A percentile compares a stretch with the other conserved stretches of the same genome.
Conservation (phyloP, 2,888 invertebrate genomes). For the Rotaria socialis region DNA sequence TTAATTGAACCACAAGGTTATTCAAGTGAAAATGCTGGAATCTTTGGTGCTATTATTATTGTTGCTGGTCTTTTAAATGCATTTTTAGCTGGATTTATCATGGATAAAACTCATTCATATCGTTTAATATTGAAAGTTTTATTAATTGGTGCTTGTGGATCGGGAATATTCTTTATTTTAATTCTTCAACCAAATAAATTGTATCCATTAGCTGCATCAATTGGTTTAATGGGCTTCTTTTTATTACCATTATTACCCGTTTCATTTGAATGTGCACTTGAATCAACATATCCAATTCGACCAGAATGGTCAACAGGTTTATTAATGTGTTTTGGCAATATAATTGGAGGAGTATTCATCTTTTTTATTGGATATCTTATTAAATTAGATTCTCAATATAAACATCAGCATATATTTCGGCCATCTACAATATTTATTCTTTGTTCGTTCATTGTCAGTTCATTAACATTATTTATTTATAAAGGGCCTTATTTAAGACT, state of each 20-base stretch:
- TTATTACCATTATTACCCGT: constrained; percentile 62
- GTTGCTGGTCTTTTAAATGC: constrained; percentile 60
- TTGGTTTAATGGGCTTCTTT: constrained; percentile 59
- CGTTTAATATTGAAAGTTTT: constrained; percentile 60
- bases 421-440: not conserved
- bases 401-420: not conserved
- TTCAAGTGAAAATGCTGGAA: constrained; percentile 59
- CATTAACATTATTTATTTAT: not conserved
- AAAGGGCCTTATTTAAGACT: not conserved
- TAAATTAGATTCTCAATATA: not conserved
- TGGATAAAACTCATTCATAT: constrained; percentile 60
- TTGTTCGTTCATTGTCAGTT: not conserved
- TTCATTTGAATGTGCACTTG: constrained; percentile 61
- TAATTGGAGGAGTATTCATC: constrained; percentile 16
- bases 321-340: constrained; percentile 36
- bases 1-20: constrained; percentile 61
- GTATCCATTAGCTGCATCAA: constrained; percentile 52
- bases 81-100: constrained; percentile 57
- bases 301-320: constrained; percentile 62
- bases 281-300: constrained; percentile 62
- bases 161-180: constrained; percentile 51
- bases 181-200: constrained; percentile 49
- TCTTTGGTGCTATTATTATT: constrained; percentile 61
- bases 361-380: not conserved
- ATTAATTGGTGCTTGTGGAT: constrained; percentile 50